phyloP scores from a whole-genome alignment of 2,888 invertebrate genomes.

The Drosophila merina region DNA sequence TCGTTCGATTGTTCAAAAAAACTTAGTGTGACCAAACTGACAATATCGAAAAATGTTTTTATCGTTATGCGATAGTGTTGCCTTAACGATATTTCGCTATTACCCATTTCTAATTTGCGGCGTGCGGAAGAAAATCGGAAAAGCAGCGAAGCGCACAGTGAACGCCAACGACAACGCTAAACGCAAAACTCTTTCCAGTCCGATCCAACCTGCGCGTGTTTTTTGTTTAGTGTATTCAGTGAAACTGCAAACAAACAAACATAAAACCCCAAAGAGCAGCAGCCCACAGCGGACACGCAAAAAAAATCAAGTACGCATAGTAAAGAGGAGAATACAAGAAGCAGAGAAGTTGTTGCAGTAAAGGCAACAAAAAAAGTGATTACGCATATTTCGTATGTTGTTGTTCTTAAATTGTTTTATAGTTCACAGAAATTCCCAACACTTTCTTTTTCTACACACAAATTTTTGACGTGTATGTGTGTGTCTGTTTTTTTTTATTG shows the following conservation, averaged over 20 bases:
- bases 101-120: slow-evolving; percentile 6
- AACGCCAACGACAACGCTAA: background rate
- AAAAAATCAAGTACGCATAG: slow-evolving; percentile 30
- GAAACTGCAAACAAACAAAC: slow-evolving; percentile 20
- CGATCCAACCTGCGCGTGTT: slow-evolving; percentile 9
- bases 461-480: slow-evolving; percentile 7
- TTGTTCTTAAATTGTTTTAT: slow-evolving; percentile 18
- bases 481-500: background rate
- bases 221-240: slow-evolving; percentile 37
- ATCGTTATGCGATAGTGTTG: background rate
- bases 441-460: slow-evolving; percentile 7
- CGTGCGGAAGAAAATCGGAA: slow-evolving; percentile 5
- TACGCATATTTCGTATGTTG: slow-evolving; percentile 56
- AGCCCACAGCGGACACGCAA: slow-evolving; percentile 32
- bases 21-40: background rate
- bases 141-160: slow-evolving; percentile 8
- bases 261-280: slow-evolving; percentile 24
- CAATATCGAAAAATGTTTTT: background rate
- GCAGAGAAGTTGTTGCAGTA: slow-evolving; percentile 17
- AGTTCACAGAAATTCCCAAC: slow-evolving; percentile 5
- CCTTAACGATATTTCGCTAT: background rate
- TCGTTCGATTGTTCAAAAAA: no score
- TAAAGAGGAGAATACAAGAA: slow-evolving; percentile 25
- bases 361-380: slow-evolving; percentile 57
- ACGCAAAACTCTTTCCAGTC: slow-evolving; percentile 1